These are phyloP conservation scores for Drosophila murphyi DNA, from an alignment of 1,140 invertebrate species.

Conservation along the genomic window DNA sequence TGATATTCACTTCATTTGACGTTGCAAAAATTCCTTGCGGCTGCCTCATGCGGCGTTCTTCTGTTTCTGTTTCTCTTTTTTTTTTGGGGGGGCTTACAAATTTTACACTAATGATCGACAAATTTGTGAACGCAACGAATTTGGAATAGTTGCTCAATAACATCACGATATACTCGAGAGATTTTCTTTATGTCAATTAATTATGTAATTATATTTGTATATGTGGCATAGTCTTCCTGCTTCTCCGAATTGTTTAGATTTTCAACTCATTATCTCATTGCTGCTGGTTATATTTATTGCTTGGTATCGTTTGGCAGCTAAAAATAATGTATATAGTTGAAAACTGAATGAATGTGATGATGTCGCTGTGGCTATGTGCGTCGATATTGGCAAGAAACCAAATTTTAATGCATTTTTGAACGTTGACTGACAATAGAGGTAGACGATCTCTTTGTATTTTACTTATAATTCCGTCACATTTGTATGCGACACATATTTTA, in stretches of 20 bases:
- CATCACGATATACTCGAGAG: not conserved
- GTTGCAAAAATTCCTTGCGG: slow-evolving; percentile 65
- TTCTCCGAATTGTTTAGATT: slow-evolving; percentile 13
- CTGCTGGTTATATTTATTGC: slow-evolving; percentile 7
- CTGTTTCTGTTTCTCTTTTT: slow-evolving; percentile 29
- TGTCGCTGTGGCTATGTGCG: slow-evolving; percentile 23
- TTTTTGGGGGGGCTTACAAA: slow-evolving; percentile 22
- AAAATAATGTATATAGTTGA: slow-evolving; percentile 21
- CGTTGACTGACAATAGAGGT: slow-evolving; percentile 13
- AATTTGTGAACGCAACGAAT: slow-evolving; percentile 16
- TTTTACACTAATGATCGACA: slow-evolving; percentile 35
- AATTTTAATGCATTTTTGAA: slow-evolving; percentile 48
- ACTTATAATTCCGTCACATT: not conserved
- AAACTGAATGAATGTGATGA: slow-evolving; percentile 57
- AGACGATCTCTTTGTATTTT: not conserved
- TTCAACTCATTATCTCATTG: not conserved
- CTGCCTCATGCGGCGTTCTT: slow-evolving; percentile 48
- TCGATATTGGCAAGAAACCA: slow-evolving; percentile 57
- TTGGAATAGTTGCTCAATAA: slow-evolving; percentile 12
- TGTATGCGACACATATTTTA: no score
- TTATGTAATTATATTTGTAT: slow-evolving; percentile 45
- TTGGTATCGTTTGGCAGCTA: slow-evolving; percentile 20
- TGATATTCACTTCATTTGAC: slow-evolving; percentile 79
- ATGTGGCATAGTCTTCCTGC: slow-evolving; percentile 42
- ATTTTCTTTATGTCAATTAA: slow-evolving; percentile 41